Percentiles rank a stretch among this genome's conserved stretches.
Conservation (phyloP, 2,888 invertebrate species). For the Leptinotarsa juncta region DNA sequence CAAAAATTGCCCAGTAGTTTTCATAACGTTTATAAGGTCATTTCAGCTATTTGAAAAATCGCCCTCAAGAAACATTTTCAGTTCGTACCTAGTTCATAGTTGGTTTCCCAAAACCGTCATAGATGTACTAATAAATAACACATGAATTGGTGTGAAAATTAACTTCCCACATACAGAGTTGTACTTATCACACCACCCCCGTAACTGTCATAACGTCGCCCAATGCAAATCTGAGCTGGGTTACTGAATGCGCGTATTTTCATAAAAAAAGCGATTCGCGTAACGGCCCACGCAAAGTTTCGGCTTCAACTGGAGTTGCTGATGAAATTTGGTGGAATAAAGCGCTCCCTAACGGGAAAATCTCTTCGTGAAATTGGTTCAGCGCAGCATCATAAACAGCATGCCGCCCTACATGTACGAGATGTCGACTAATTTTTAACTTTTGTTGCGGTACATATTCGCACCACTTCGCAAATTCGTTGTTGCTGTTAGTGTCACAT, state of each 20-base stretch:
- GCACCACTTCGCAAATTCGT: background rate
- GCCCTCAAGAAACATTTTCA: background rate
- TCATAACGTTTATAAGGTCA: too few species aligned
- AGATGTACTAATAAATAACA: background rate
- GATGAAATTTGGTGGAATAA: conserved; percentile 39
- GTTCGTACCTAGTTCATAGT: conserved; percentile 6
- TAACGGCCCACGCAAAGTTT: conserved; percentile 32
- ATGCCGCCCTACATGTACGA: conserved; percentile 22
- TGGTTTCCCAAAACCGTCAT: background rate
- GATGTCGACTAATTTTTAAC: conserved; percentile 31
- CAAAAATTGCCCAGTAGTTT: too few species aligned
- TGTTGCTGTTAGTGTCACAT: background rate
- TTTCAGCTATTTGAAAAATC: too few species aligned
- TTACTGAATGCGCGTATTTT: conserved; percentile 27
- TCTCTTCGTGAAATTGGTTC: conserved; percentile 41
- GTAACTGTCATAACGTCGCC: conserved; percentile 8
- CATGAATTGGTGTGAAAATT: background rate
- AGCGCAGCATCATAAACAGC: conserved; percentile 42
- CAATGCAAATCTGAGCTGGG: conserved; percentile 10
- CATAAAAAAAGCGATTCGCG: conserved; percentile 22
- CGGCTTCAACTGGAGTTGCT: conserved; percentile 32
- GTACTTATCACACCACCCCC: conserved; percentile 26
- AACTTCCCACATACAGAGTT: background rate
- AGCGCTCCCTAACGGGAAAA: conserved; percentile 46
- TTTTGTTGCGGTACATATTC: conserved; percentile 10